Percentiles rank a stretch among this genome's conserved stretches.
These are phyloP conservation scores for Enteromius trimaculatus DNA, from an alignment of 2,797 vertebrate species.

Conservation along the genomic window DNA sequence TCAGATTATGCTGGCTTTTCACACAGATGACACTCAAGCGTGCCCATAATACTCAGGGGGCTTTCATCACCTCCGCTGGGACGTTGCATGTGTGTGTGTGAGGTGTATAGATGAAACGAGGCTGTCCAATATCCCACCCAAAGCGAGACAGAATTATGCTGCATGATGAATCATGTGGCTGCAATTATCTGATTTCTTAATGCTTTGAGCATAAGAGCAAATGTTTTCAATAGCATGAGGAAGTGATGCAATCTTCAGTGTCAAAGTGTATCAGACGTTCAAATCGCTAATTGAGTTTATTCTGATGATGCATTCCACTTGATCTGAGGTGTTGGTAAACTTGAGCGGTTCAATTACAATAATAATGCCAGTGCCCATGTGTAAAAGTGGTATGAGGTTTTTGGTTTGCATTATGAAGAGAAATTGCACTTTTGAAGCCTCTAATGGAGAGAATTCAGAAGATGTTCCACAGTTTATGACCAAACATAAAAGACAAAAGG, in stretches of 20 bases:
- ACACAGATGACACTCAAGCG: conserved; percentile 60
- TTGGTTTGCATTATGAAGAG: neutral
- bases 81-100: neutral
- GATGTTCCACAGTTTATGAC: neutral
- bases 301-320: conserved; percentile 18
- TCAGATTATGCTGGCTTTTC: conserved; percentile 71
- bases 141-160: neutral
- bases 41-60: conserved; percentile 60
- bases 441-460: neutral
- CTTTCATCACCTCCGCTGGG: conserved; percentile 72
- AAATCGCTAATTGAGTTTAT: neutral
- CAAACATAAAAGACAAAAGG: neutral
- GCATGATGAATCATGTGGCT: conserved; percentile 26
- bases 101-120: neutral
- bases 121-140: conserved; percentile 35
- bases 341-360: neutral
- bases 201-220: conserved; percentile 3
- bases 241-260: conserved; percentile 13
- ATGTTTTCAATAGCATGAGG: neutral
- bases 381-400: neutral
- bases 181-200: conserved; percentile 25
- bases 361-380: neutral
- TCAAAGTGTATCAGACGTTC: neutral
- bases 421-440: neutral
- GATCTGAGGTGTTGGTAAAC: neutral